A percentile compares a stretch with the other conserved stretches of the same genome.
Evolutionary conservation across 2,797 vertebrate genomes (phyloP).

Genomic region (Intellagama lesueurii): DNA sequence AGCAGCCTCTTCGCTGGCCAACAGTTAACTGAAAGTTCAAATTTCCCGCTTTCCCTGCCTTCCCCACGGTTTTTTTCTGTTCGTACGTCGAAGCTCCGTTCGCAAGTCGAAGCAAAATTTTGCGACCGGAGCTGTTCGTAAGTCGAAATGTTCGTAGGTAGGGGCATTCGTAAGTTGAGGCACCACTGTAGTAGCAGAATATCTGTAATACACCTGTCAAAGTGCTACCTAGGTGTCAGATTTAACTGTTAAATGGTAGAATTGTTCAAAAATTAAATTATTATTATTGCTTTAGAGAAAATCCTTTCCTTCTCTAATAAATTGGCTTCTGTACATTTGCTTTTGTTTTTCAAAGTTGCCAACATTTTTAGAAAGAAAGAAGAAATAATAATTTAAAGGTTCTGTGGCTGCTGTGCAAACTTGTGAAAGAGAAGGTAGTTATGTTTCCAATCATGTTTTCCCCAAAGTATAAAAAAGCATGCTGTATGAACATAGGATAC

Average conservation of each 20-base stretch:
- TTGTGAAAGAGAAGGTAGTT: background rate
- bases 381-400: background rate
- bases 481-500: background rate
- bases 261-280: background rate
- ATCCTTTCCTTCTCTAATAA: background rate
- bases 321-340: background rate
- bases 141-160: no score
- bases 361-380: background rate
- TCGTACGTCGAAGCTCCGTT: no score
- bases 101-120: no score
- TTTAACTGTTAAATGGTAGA: background rate
- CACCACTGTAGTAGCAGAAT: background rate
- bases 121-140: no score
- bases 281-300: background rate
- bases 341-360: background rate
- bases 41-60: no score
- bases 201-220: background rate
- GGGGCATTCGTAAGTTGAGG: no score
- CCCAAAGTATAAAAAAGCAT: background rate
- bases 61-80: no score
- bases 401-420: background rate
- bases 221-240: slow-evolving; percentile 39
- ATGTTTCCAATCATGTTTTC: background rate
- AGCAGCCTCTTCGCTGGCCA: no score
- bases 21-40: no score